phyloP scores from a whole-genome alignment of 35 echinoderm and acorn worm genomes.

The Strongylocentrotus purpuratus region DNA sequence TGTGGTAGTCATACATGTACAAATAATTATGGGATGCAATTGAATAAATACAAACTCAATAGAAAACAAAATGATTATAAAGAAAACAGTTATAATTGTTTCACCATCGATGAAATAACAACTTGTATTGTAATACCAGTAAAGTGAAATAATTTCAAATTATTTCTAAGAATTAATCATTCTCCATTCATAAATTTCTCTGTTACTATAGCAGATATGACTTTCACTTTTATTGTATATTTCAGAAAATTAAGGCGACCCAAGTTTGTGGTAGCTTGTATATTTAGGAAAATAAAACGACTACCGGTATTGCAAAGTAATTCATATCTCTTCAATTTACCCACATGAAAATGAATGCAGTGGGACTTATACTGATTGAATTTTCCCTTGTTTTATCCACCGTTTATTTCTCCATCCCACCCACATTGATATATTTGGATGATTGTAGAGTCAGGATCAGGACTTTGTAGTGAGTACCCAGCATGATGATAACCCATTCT shows the following conservation, averaged over 20 bases:
- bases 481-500: neutral
- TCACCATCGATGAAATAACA: too few relatives aligned
- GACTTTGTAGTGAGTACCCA: conserved; percentile 32
- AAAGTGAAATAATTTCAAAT: neutral
- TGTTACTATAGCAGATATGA: neutral
- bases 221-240: neutral
- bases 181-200: neutral
- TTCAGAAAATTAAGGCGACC: neutral
- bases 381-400: neutral
- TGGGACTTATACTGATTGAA: neutral
- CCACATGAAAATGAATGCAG: neutral
- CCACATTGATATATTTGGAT: conserved; percentile 26
- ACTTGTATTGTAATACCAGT: too few relatives aligned
- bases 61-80: too few relatives aligned
- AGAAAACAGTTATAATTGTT: too few relatives aligned
- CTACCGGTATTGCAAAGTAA: neutral
- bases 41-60: too few relatives aligned
- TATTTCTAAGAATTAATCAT: neutral
- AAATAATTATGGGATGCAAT: too few relatives aligned
- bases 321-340: neutral
- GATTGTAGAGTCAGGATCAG: conserved; percentile 40
- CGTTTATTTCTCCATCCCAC: neutral
- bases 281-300: neutral
- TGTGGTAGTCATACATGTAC: too few relatives aligned
- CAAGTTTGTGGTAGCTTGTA: too few relatives aligned